Conservation (phyloP, 1,140 invertebrate species). For the Lasaia peninsularis region DNA sequence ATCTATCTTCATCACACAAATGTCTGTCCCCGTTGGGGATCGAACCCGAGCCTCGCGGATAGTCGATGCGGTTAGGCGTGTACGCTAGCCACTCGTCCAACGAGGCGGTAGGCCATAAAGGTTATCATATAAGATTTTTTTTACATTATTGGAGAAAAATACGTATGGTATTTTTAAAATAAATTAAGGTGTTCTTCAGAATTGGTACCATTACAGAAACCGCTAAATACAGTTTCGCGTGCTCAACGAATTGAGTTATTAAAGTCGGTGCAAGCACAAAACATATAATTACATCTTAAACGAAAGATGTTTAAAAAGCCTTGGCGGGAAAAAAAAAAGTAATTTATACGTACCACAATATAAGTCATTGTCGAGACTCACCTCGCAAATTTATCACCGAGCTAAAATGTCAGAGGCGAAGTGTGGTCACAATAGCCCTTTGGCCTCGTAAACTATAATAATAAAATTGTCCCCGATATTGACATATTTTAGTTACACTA, state of each 20-base stretch:
- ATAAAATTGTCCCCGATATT: slow-evolving; percentile 13
- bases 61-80: no score
- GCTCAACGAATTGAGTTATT: background rate
- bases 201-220: background rate
- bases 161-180: no score
- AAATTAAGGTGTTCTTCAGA: no score
- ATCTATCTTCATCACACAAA: no score
- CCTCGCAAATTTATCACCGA: slow-evolving; percentile 33
- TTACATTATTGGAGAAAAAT: no score
- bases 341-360: slow-evolving; percentile 5
- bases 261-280: background rate
- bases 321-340: slow-evolving; percentile 5
- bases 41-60: no score
- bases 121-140: no score
- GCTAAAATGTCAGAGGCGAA: slow-evolving; percentile 32
- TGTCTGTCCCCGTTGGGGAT: no score
- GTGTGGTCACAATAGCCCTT: slow-evolving; percentile 17
- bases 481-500: background rate
- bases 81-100: no score
- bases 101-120: no score
- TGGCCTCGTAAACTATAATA: slow-evolving; percentile 26
- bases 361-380: slow-evolving; percentile 15
- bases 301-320: slow-evolving; percentile 9
- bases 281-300: slow-evolving; percentile 1
- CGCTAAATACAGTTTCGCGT: slow-evolving; percentile 5